phyloP scores from a whole-genome alignment of 2,888 invertebrate species.

The Griposia aprilina region DNA sequence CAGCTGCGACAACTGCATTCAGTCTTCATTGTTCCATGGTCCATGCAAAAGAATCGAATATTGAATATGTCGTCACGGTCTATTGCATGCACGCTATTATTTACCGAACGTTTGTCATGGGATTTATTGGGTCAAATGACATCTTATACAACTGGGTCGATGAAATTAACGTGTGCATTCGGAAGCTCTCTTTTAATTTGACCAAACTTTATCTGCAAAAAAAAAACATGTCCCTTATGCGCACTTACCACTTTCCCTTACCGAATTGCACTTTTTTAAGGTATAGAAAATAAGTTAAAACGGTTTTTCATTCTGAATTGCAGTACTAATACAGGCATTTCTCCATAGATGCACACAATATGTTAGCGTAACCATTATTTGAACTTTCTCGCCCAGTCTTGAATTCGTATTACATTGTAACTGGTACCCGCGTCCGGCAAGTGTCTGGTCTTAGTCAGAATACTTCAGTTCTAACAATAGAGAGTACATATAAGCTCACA shows the following conservation, averaged over 20 bases:
- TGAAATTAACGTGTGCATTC: slow-evolving; percentile 61
- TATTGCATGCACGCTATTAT: slow-evolving; percentile 76
- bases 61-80: slow-evolving; percentile 80
- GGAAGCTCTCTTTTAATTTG: not conserved
- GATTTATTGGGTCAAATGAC: slow-evolving; percentile 72
- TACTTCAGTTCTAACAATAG: slow-evolving; percentile 50
- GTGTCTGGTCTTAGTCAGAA: slow-evolving; percentile 57
- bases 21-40: slow-evolving; percentile 74
- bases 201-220: slow-evolving; percentile 4
- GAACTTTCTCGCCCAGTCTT: slow-evolving; percentile 54
- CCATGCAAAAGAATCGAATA: slow-evolving; percentile 74
- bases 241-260: not conserved
- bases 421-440: slow-evolving; percentile 31
- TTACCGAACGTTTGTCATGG: slow-evolving; percentile 73
- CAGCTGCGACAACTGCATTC: slow-evolving; percentile 74
- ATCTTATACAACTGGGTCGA: slow-evolving; percentile 67
- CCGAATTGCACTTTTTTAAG: slow-evolving; percentile 14
- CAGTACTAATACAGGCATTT: slow-evolving; percentile 21
- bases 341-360: slow-evolving; percentile 30
- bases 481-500: slow-evolving; percentile 47
- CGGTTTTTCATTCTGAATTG: slow-evolving; percentile 18
- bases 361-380: slow-evolving; percentile 40
- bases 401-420: slow-evolving; percentile 45
- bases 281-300: slow-evolving; percentile 4
- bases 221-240: not conserved